Conservation (phyloP, 2,797 vertebrate genomes). For the Nyctalus aviator region DNA sequence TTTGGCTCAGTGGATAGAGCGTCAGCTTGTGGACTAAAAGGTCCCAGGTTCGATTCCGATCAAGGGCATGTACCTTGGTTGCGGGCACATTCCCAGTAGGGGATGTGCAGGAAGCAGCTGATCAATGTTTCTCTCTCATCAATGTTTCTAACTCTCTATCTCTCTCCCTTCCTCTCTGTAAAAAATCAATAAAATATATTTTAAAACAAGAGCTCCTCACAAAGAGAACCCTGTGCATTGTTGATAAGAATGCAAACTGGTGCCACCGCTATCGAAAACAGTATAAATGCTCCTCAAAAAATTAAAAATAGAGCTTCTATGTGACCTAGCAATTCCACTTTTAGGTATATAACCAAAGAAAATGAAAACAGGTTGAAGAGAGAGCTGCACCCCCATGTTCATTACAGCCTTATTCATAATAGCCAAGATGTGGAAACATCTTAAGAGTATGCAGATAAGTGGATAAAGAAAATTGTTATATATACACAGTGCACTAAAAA, state of each 20-base stretch:
- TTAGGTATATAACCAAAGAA: neutral
- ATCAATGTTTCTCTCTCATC: no score
- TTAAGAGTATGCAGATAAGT: fast-evolving
- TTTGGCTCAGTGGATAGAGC: no score
- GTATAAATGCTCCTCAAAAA: neutral
- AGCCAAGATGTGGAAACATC: neutral
- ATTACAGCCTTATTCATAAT: neutral
- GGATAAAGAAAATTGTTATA: neutral
- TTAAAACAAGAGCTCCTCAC: neutral
- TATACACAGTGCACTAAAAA: neutral
- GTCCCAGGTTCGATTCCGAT: no score
- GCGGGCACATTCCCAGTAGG: no score
- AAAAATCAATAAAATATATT: no score
- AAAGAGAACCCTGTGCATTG: neutral
- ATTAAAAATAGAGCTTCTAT: neutral
- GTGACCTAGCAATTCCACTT: no score
- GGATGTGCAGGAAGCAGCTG: no score
- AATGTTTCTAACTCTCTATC: no score
- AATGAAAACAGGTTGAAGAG: neutral
- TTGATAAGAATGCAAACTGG: neutral
- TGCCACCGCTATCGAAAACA: neutral
- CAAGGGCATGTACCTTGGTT: no score
- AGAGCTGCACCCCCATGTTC: fast-evolving
- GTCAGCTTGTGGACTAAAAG: no score
- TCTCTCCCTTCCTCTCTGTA: no score